Evolutionary conservation across 2,797 vertebrate genomes (phyloP).

Genomic region (Muraenolepis orangiensis): DNA sequence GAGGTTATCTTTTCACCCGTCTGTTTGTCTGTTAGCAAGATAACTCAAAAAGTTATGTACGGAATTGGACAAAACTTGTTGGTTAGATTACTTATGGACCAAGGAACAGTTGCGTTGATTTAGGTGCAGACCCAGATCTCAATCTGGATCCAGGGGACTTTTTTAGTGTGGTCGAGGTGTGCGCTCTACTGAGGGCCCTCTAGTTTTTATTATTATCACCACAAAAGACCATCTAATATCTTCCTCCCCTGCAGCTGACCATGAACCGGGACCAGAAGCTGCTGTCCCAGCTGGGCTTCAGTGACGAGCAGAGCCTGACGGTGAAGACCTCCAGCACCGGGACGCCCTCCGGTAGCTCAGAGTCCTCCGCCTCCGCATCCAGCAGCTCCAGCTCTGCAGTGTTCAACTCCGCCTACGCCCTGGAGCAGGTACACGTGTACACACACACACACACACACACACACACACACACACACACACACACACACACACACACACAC

Average conservation of each 20-base stretch:
- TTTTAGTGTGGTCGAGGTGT: no score
- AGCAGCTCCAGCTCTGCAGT: conserved; percentile 86
- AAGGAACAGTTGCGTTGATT: no score
- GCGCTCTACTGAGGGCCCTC: no score
- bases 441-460: background rate
- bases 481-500: background rate
- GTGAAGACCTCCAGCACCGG: conserved; percentile 96
- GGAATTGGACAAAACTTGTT: no score
- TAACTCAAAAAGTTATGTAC: no score
- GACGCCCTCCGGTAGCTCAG: conserved; percentile 92
- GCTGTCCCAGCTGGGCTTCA: conserved; percentile 94
- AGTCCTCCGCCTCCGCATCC: conserved; percentile 89
- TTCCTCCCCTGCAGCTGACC: conserved; percentile 76
- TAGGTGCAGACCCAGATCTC: no score
- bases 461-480: background rate
- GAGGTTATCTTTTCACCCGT: no score
- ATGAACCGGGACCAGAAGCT: conserved; percentile 99
- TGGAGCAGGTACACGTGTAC: conserved; percentile 87
- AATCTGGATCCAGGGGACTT: no score
- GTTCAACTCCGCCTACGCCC: conserved; percentile 88
- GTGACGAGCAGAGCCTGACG: conserved; percentile 91
- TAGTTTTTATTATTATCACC: no score
- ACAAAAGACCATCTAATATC: no score
- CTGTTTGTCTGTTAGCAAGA: no score
- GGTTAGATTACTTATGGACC: no score